Evolutionary conservation across 2,888 invertebrate genomes (phyloP), one percentile per base, ranked within the genome.

Genomic region (Carpatolechia fugitivella): DNA sequence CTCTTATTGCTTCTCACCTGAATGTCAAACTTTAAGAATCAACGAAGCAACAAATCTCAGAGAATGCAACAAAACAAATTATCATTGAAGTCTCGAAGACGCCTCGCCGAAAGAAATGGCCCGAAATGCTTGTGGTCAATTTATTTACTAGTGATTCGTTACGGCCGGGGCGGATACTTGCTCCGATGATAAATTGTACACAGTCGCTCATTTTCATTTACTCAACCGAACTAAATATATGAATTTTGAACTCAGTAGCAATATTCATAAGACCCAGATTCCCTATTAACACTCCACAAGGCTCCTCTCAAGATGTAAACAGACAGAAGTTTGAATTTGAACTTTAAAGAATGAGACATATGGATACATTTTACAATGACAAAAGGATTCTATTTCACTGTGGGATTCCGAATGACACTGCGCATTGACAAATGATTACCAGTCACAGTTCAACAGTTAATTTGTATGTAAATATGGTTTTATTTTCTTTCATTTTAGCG

Each of bases 71-170:
- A 60, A 74, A 75, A 76, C 74, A 76, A 80, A 82, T 80, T 70
- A 78, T 78, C 76, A 73, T 75, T 60, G 70, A 72, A 74, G 72
- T 61, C 44, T 60, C 62, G 68, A 66, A 68, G 75, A 75, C 60
- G 44, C 65, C 63, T 63, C 74, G 74, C 81, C 78, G 82, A 83
- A 85, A 82, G 81, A 79, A 82, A 82, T 76, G 69, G 66, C 72
- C 74, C 76, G 80, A 82, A 85, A 81, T 80, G 76, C 80, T 85
- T 84, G 81, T 84, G 82, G 85, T 88, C 87, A 85, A 86, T 87
- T 87, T 88, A 85, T 87, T 87, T 87, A 88, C 86, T 80, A 84
- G 81, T 72, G 79, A 88, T 88, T 88, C 80, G 88, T 86, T 88
- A 82, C 78, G 80, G 80, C 71, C 76, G 79, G 88, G 88, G 89